Percentiles rank a stretch among this genome's conserved stretches.
Conservation (phyloP, 2,797 vertebrate species). For the Leptodactylus fallax region DNA sequence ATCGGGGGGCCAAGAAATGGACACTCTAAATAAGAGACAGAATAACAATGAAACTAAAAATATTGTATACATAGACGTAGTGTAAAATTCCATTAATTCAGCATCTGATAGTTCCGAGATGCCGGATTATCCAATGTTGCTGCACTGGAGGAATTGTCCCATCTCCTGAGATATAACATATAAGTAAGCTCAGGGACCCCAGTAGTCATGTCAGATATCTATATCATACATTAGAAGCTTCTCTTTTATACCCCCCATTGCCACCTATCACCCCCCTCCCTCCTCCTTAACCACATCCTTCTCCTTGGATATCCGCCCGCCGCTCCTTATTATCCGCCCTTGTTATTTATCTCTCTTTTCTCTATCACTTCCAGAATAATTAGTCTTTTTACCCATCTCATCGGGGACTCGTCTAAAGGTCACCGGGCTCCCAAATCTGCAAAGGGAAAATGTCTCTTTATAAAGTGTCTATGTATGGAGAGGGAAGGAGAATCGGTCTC, state of each 20-base stretch:
- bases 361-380: constrained; percentile 1
- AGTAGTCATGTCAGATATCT: background rate
- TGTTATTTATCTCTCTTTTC: no score
- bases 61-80: no score
- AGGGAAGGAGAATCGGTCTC: constrained; percentile 67
- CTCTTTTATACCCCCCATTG: background rate
- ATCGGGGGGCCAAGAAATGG: no score
- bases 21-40: no score
- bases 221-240: background rate
- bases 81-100: no score
- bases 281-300: no score
- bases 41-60: no score
- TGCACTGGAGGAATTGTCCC: no score
- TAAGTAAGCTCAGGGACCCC: background rate
- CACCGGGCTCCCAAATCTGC: constrained; percentile 65
- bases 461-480: background rate
- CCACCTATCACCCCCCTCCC: background rate
- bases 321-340: background rate
- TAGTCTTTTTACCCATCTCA: constrained; percentile 63
- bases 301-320: background rate
- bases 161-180: no score
- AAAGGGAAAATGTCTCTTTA: no score
- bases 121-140: no score
- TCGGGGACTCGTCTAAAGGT: constrained; percentile 63
- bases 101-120: no score